Conservation (phyloP, 2,113 vertebrate genomes). For the Myrmophylax atrothorax region DNA sequence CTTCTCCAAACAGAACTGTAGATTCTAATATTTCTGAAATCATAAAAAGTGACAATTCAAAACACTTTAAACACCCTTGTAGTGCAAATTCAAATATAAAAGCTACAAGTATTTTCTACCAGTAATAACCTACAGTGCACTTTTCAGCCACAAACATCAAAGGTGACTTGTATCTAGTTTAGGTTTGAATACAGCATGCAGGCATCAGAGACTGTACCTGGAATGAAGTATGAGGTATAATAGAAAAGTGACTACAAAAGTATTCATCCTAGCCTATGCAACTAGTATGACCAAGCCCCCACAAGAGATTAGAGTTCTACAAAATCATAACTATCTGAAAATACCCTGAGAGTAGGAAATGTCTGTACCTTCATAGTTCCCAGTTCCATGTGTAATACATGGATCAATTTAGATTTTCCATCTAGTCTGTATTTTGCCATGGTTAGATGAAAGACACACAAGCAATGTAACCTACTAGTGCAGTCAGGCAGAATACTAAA, state of each 20-base stretch:
- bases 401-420: not conserved
- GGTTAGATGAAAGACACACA: not conserved
- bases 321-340: not conserved
- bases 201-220: not conserved
- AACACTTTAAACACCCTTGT: not conserved
- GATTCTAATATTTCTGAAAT: not conserved
- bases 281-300: not conserved
- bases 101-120: not conserved
- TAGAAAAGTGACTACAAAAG: not conserved
- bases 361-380: not conserved
- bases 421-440: not conserved
- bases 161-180: not conserved
- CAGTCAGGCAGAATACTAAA: not conserved
- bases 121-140: not conserved
- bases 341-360: not conserved
- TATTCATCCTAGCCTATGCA: not conserved
- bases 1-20: not conserved
- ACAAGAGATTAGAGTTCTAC: not conserved
- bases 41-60: not conserved
- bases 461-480: not conserved
- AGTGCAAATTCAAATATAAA: not conserved
- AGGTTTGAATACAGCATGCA: not conserved
- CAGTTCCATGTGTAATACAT: not conserved
- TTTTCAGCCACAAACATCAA: not conserved
- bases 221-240: rapidly evolving